Evolutionary conservation across 2,797 vertebrate genomes (phyloP).

Genomic region (Urophycis tenuis): DNA sequence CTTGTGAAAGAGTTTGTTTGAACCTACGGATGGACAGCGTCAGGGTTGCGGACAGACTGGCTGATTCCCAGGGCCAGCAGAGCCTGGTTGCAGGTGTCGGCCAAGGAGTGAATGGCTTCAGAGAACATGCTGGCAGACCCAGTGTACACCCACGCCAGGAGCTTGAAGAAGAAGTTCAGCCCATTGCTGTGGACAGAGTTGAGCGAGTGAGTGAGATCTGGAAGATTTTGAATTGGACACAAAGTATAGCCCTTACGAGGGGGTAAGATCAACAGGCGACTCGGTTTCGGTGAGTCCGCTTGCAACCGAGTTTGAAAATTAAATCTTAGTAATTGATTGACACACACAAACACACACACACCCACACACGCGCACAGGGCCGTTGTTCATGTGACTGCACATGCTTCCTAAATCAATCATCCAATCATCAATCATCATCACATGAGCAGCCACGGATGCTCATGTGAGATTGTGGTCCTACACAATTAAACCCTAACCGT

Average conservation of each 20-base stretch:
- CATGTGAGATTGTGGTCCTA: slow-evolving; percentile 33
- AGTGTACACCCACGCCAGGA: slow-evolving; percentile 98
- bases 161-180: slow-evolving; percentile 96
- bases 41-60: slow-evolving; percentile 91
- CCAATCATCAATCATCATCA: too few relatives aligned
- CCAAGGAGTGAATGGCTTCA: slow-evolving; percentile 96
- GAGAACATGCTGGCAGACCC: slow-evolving; percentile 99
- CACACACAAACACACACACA: slow-evolving; percentile 4
- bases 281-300: background rate
- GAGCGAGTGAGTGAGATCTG: slow-evolving; percentile 25
- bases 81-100: slow-evolving; percentile 96
- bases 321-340: background rate
- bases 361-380: background rate
- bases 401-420: slow-evolving; percentile 62
- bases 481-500: background rate
- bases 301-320: background rate
- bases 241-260: background rate
- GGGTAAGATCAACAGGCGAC: background rate
- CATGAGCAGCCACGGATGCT: slow-evolving; percentile 39
- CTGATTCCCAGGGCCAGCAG: slow-evolving; percentile 93
- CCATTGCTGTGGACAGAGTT: slow-evolving; percentile 80
- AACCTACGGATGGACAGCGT: slow-evolving; percentile 90
- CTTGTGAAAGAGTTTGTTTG: background rate
- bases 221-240: background rate
- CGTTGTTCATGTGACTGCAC: slow-evolving; percentile 60